phyloP scores from a whole-genome alignment of 2,888 invertebrate species.

The Teinopalpus imperialis region DNA sequence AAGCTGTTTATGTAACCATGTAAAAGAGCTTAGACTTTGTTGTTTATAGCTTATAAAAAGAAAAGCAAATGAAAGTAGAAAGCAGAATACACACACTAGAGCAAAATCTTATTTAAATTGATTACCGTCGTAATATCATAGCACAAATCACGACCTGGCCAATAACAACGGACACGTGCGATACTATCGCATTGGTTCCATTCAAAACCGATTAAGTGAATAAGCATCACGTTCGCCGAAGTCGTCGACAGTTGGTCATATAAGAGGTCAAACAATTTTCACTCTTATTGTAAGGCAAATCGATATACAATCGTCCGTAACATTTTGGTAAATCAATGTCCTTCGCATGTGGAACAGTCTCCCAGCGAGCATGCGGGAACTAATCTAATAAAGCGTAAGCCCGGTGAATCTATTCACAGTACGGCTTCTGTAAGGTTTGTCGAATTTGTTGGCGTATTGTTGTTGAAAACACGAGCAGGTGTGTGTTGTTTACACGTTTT shows the following conservation, averaged over 20 bases:
- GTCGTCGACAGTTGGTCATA: constrained; percentile 1
- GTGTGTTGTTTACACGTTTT: not conserved
- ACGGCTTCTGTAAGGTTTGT: constrained; percentile 50
- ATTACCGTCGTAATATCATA: too few relatives aligned
- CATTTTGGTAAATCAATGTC: constrained; percentile 9
- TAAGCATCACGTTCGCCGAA: constrained; percentile 22
- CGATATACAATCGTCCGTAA: constrained; percentile 2
- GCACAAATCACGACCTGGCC: constrained; percentile 2
- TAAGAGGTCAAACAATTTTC: not conserved
- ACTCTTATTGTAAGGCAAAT: not conserved
- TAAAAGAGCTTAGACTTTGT: too few relatives aligned
- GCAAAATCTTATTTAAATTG: too few relatives aligned
- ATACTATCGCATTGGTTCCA: constrained; percentile 20
- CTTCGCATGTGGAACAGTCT: constrained; percentile 23
- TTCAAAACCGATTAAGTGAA: constrained; percentile 26
- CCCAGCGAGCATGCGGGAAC: constrained; percentile 33
- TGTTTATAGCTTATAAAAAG: too few relatives aligned
- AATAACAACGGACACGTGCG: not conserved
- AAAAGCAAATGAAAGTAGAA: too few relatives aligned
- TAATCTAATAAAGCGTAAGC: constrained; percentile 67
- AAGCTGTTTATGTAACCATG: too few relatives aligned
- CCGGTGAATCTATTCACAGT: constrained; percentile 50
- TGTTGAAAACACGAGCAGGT: constrained; percentile 9
- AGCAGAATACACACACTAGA: too few relatives aligned
- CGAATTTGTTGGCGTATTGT: constrained; percentile 4